phyloP scores from a whole-genome alignment of 2,888 invertebrate genomes.

The Campopleginae sp. region DNA sequence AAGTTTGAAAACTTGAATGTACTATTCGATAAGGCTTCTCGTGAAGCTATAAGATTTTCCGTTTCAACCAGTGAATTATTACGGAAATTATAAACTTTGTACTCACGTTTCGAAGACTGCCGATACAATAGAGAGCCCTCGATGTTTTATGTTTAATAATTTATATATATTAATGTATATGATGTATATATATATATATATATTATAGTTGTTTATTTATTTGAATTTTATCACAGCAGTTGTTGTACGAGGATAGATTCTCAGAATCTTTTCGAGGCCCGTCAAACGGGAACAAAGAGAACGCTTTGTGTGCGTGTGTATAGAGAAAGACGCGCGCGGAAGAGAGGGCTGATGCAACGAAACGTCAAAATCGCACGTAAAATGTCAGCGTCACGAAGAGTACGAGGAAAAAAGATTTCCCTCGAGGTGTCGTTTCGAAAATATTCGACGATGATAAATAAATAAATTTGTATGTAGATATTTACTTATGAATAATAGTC shows the following conservation, averaged over 20 bases:
- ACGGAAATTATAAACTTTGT: not conserved
- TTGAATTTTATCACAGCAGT: conserved; percentile 53
- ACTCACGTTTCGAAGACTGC: conserved; percentile 44
- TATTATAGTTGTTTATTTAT: conserved; percentile 17
- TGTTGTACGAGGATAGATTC: conserved; percentile 17
- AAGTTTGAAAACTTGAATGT: no score
- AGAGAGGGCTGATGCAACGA: conserved; percentile 75
- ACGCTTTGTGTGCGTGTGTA: conserved; percentile 39
- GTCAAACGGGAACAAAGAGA: conserved; percentile 56
- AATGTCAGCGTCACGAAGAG: not conserved
- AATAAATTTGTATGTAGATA: conserved; percentile 52
- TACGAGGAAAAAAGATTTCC: not conserved
- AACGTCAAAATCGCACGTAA: conserved; percentile 72
- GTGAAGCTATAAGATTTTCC: not conserved
- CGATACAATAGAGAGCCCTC: conserved; percentile 28
- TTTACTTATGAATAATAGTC: conserved; percentile 66
- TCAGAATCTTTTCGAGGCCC: conserved; percentile 10
- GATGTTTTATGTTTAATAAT: conserved; percentile 21
- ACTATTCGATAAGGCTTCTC: no score
- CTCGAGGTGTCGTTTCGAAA: not conserved
- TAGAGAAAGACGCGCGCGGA: not conserved
- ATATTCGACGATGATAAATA: not conserved
- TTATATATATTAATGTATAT: not conserved
- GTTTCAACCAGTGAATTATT: not conserved
- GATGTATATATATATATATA: not conserved